Evolutionary conservation across 2,113 vertebrate genomes (phyloP).

Genomic region (Chroicocephalus ridibundus): DNA sequence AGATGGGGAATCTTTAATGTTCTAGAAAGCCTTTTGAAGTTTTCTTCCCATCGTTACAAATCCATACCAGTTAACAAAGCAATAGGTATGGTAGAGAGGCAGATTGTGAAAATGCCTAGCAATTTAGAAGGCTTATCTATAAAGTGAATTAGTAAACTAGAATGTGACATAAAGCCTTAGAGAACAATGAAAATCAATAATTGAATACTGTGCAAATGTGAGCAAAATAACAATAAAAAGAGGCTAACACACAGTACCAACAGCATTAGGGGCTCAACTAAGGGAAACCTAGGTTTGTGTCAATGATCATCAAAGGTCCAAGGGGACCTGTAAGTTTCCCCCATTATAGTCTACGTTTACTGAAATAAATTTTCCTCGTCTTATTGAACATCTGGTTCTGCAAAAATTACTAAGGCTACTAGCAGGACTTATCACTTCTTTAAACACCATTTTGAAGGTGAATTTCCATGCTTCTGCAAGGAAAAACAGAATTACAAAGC

Average conservation of each 20-base stretch:
- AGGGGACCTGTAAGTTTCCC: neutral
- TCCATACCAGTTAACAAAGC: neutral
- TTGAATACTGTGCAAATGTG: neutral
- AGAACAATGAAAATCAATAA: slow-evolving; percentile 16
- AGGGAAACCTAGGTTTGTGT: neutral
- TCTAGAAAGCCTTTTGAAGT: neutral
- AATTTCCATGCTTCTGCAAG: neutral
- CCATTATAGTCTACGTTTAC: neutral
- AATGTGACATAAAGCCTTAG: neutral
- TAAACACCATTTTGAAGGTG: neutral
- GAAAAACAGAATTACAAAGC: neutral
- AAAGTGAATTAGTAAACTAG: neutral
- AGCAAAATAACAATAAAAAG: neutral
- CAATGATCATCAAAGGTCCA: neutral
- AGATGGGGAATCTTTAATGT: neutral
- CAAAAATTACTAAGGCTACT: neutral
- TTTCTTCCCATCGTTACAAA: neutral
- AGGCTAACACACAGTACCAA: neutral
- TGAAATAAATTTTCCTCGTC: neutral
- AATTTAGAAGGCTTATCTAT: neutral
- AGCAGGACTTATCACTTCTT: neutral
- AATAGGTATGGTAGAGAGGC: neutral
- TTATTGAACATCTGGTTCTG: neutral
- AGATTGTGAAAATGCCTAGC: neutral
- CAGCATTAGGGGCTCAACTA: neutral